Conservation (phyloP, 2,113 vertebrate genomes). For the Lethenteron camtschaticum region DNA sequence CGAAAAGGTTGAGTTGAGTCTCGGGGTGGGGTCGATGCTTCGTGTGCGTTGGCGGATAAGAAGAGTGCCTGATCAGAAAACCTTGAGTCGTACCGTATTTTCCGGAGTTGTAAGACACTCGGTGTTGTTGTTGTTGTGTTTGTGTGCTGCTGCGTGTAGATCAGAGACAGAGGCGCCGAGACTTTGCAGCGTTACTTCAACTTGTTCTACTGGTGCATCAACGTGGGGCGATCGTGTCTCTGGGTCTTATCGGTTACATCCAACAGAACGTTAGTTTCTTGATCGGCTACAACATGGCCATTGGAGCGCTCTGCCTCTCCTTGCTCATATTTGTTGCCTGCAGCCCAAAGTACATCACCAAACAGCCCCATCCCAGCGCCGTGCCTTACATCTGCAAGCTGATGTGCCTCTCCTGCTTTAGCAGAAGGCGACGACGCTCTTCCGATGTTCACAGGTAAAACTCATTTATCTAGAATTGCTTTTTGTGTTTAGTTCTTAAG, state of each 20-base stretch:
- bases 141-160: conserved; percentile 25
- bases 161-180: conserved; percentile 78
- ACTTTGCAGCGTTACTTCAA: conserved; percentile 85
- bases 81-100: no score
- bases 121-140: neutral
- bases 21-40: no score
- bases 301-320: conserved; percentile 52
- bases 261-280: conserved; percentile 68
- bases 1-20: no score
- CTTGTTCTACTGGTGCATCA: conserved; percentile 99
- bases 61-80: no score
- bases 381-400: conserved; percentile 68
- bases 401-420: conserved; percentile 39
- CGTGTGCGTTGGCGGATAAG: no score
- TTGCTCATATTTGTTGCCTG: conserved; percentile 61
- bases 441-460: no score
- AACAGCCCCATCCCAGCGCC: conserved; percentile 72
- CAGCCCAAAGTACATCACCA: conserved; percentile 58
- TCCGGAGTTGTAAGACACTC: no score
- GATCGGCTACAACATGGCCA: conserved; percentile 48
- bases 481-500: neutral
- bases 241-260: conserved; percentile 68
- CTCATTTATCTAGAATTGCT: no score
- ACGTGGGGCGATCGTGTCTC: conserved; percentile 64
- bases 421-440: conserved; percentile 13